phyloP scores from a whole-genome alignment of 2,797 vertebrate genomes.

The Macropodus opercularis region DNA sequence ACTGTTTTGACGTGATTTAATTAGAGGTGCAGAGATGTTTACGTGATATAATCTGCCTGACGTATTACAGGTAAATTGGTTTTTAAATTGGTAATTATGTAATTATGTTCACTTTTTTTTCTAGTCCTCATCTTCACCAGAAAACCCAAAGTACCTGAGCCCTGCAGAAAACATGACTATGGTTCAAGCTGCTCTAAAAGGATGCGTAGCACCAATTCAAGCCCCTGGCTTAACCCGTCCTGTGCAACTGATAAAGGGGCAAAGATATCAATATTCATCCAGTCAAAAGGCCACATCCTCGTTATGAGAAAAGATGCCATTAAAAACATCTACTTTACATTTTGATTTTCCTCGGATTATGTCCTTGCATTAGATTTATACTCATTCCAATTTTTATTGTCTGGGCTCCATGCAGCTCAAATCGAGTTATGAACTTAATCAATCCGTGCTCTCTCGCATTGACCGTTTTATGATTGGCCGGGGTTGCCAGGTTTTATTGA shows the following conservation, averaged over 20 bases:
- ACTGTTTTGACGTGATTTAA: background rate
- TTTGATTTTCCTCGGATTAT: slow-evolving; percentile 79
- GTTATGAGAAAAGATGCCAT: slow-evolving; percentile 70
- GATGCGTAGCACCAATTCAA: slow-evolving; percentile 25
- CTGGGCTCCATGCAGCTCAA: slow-evolving; percentile 62
- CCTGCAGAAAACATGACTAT: background rate
- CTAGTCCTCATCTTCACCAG: no score
- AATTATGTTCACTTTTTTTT: no score
- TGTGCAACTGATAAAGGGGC: slow-evolving; percentile 25
- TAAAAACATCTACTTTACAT: slow-evolving; percentile 79
- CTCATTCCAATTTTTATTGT: slow-evolving; percentile 76
- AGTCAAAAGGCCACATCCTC: slow-evolving; percentile 60
- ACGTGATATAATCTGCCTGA: no score
- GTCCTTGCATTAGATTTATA: slow-evolving; percentile 75
- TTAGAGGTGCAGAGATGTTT: background rate
- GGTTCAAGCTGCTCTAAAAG: slow-evolving; percentile 23
- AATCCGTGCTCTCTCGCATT: slow-evolving; percentile 67
- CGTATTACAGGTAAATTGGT: no score
- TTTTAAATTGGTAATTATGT: no score
- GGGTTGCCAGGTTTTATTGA: slow-evolving; percentile 81
- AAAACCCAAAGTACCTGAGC: slow-evolving; percentile 46
- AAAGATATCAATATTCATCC: slow-evolving; percentile 67
- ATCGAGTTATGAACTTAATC: slow-evolving; percentile 82
- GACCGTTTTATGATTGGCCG: slow-evolving; percentile 80
- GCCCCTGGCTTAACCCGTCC: slow-evolving; percentile 3